These are phyloP conservation scores for Zygaena filipendulae DNA, from an alignment of 2,888 invertebrate species.

Conservation along the genomic window DNA sequence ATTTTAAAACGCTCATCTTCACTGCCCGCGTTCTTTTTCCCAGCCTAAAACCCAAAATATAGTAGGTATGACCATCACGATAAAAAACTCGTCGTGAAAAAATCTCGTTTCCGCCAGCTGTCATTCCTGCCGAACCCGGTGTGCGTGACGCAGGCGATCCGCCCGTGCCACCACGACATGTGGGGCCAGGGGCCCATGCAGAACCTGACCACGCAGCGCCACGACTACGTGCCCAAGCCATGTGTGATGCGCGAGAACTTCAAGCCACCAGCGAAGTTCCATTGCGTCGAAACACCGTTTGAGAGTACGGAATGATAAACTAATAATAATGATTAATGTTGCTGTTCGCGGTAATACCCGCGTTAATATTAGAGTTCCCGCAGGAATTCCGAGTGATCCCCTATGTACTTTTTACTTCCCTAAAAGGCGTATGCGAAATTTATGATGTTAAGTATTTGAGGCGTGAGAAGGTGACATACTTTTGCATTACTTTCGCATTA, in stretches of 20 bases:
- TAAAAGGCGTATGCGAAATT: too few species aligned
- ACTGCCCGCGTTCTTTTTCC: too few species aligned
- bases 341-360: neutral
- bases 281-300: slow-evolving; percentile 46
- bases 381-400: too few species aligned
- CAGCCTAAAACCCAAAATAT: too few species aligned
- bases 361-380: too few species aligned
- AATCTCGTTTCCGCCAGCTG: slow-evolving; percentile 44
- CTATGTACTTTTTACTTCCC: too few species aligned
- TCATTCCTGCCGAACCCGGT: slow-evolving; percentile 70
- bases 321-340: neutral
- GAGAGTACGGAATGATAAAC: slow-evolving; percentile 50
- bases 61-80: too few species aligned
- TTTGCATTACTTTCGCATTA: too few species aligned
- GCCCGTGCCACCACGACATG: slow-evolving; percentile 73
- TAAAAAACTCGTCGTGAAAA: too few species aligned
- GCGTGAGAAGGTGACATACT: too few species aligned
- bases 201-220: slow-evolving; percentile 78
- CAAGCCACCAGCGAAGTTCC: slow-evolving; percentile 45
- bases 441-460: too few species aligned
- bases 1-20: too few species aligned
- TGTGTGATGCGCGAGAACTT: slow-evolving; percentile 48
- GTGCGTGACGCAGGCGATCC: slow-evolving; percentile 68
- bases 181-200: slow-evolving; percentile 76
- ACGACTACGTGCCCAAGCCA: slow-evolving; percentile 78